Evolutionary conservation across 2,113 vertebrate species (phyloP).

Genomic region (Callospermophilus lateralis): DNA sequence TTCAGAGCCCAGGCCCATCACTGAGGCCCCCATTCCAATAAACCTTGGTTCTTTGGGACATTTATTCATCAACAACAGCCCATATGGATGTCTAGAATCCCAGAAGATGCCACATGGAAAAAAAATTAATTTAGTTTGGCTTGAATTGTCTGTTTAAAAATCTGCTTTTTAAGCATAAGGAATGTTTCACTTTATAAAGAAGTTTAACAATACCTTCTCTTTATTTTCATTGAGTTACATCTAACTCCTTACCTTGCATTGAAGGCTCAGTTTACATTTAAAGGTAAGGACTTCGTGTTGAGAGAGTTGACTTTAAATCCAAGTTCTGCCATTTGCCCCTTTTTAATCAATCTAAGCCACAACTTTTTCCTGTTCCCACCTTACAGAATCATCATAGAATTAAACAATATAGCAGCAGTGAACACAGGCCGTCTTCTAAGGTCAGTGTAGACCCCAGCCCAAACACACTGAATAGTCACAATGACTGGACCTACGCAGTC

Average conservation of each 20-base stretch:
- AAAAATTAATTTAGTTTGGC: constrained; percentile 41
- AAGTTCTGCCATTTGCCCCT: not conserved
- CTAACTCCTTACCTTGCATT: not conserved
- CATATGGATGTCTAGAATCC: not conserved
- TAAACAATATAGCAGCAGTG: not conserved
- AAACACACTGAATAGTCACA: not conserved
- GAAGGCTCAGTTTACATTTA: not conserved
- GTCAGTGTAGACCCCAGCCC: not conserved
- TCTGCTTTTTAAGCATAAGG: not conserved
- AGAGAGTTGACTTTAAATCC: not conserved
- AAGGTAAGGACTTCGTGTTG: not conserved
- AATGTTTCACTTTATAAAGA: not conserved
- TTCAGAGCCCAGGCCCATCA: not conserved
- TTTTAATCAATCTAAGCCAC: not conserved
- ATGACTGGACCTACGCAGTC: not conserved
- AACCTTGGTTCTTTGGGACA: not conserved
- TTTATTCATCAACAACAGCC: not conserved
- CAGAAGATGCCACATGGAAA: not conserved
- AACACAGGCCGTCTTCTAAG: not conserved
- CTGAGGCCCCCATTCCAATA: not conserved
- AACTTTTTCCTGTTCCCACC: not conserved
- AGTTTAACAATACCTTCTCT: not conserved
- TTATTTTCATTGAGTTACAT: not conserved
- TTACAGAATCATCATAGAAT: not conserved
- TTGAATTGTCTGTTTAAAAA: constrained; percentile 29